Evolutionary conservation across 2,113 vertebrate species (phyloP).

Genomic region (Burhinus oedicnemus): DNA sequence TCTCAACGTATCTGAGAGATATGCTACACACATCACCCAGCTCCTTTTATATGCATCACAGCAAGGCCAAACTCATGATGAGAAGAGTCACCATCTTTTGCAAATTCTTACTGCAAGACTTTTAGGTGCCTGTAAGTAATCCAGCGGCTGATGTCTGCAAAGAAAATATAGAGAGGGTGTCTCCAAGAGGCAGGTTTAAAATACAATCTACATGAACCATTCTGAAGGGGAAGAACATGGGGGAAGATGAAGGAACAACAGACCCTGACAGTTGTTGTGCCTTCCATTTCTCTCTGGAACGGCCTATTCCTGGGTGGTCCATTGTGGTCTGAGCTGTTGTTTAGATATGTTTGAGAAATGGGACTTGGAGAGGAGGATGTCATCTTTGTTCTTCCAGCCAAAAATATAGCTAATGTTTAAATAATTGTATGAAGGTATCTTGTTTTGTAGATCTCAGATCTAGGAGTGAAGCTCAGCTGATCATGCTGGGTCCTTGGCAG

Average conservation of each 20-base stretch:
- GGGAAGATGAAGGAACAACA: neutral
- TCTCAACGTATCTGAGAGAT: neutral
- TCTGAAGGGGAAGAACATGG: neutral
- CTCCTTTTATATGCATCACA: neutral
- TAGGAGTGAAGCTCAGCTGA: neutral
- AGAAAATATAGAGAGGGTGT: neutral
- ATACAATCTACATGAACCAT: rapidly evolving
- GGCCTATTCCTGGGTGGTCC: neutral
- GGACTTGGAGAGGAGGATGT: neutral
- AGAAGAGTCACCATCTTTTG: neutral
- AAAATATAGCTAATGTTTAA: neutral
- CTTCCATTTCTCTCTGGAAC: neutral
- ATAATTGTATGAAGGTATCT: neutral
- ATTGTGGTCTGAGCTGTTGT: neutral
- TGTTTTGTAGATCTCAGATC: neutral
- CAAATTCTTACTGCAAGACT: neutral
- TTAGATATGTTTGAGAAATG: neutral
- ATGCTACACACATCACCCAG: neutral
- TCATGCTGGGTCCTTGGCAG: neutral
- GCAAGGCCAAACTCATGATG: neutral
- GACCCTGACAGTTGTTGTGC: neutral
- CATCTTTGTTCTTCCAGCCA: slow-evolving; percentile 42
- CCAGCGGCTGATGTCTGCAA: neutral
- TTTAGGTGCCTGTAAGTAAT: neutral
- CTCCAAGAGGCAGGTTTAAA: neutral